These are phyloP conservation scores for Teleogryllus oceanicus DNA, from an alignment of 2,888 invertebrate genomes.

Conservation along the genomic window DNA sequence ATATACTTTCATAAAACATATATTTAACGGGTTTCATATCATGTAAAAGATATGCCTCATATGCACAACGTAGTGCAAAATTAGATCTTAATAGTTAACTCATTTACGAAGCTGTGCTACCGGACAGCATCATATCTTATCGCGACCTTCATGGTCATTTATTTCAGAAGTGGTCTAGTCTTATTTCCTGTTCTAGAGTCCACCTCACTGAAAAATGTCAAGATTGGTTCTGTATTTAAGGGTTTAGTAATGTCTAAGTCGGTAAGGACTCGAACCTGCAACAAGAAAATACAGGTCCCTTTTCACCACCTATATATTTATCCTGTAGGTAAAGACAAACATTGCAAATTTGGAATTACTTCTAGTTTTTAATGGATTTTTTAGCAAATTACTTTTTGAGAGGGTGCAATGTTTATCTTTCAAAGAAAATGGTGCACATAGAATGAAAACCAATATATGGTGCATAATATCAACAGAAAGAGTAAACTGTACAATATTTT, in stretches of 20 bases:
- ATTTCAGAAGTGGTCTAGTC: neutral
- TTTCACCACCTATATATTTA: neutral
- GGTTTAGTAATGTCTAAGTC: conserved; percentile 52
- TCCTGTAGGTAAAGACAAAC: neutral
- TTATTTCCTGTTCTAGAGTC: neutral
- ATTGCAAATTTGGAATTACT: neutral
- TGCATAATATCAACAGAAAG: neutral
- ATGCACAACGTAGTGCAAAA: neutral
- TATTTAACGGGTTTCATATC: neutral
- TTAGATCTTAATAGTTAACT: neutral
- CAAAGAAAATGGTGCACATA: neutral
- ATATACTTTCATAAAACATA: neutral
- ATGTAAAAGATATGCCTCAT: neutral
- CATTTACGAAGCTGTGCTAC: neutral
- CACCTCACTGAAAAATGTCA: conserved; percentile 9
- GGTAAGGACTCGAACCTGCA: conserved; percentile 51
- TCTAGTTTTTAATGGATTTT: no score
- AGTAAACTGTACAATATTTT: no score
- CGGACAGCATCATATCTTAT: neutral
- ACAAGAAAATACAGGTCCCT: conserved; percentile 47
- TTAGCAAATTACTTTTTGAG: no score
- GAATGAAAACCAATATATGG: neutral
- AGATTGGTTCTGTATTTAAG: neutral
- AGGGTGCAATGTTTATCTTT: neutral
- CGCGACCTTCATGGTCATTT: conserved; percentile 7